Evolutionary conservation across 2,113 vertebrate genomes (phyloP).

Genomic region (Chionomys nivalis): DNA sequence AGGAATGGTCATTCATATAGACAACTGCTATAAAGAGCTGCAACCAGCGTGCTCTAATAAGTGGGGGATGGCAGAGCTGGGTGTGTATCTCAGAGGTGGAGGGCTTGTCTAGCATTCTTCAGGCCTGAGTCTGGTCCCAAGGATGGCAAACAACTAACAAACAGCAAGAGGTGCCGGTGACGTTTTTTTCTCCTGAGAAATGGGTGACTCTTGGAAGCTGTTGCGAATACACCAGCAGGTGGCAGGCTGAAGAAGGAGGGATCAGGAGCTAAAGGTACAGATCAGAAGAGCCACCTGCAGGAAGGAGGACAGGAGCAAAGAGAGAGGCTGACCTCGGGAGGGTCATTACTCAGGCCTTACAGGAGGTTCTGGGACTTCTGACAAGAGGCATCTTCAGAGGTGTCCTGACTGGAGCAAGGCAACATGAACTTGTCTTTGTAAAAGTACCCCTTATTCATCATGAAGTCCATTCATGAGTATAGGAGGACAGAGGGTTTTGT

Average conservation of each 20-base stretch:
- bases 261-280: background rate
- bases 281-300: background rate
- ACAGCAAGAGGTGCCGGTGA: background rate
- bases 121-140: background rate
- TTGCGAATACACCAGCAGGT: background rate
- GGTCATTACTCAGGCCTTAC: too few relatives aligned
- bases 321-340: background rate
- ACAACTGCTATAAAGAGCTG: background rate
- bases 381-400: background rate
- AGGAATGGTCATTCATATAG: background rate
- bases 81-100: background rate
- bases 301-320: background rate
- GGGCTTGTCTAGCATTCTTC: background rate
- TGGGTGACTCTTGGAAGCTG: background rate
- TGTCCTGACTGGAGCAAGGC: background rate
- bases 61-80: background rate
- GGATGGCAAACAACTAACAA: background rate
- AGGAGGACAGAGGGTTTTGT: slow-evolving; percentile 2
- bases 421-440: background rate
- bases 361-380: background rate
- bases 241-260: background rate
- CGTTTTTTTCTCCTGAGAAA: background rate
- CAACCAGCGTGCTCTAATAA: background rate
- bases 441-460: background rate
- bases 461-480: background rate